phyloP scores from a whole-genome alignment of 2,888 invertebrate genomes.

The Zygaena filipendulae region DNA sequence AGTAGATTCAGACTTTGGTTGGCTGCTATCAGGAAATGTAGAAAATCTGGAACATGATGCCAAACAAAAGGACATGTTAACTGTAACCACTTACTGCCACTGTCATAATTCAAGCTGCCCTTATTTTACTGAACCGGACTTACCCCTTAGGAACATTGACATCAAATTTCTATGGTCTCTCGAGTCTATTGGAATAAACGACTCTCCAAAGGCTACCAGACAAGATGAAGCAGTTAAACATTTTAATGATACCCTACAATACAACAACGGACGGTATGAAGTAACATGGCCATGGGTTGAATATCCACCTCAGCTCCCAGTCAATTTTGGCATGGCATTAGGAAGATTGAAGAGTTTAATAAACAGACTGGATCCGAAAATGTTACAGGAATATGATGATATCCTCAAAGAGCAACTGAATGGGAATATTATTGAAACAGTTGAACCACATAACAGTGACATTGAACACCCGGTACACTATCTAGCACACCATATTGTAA shows the following conservation, averaged over 20 bases:
- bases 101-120: slow-evolving; percentile 6
- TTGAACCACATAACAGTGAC: not conserved
- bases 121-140: slow-evolving; percentile 10
- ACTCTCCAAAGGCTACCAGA: slow-evolving; percentile 8
- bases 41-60: not conserved
- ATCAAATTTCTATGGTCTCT: slow-evolving; percentile 9
- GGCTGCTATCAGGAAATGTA: not conserved
- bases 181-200: slow-evolving; percentile 9
- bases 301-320: slow-evolving; percentile 6
- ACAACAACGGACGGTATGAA: slow-evolving; percentile 1
- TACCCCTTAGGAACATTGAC: slow-evolving; percentile 7
- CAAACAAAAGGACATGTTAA: not conserved
- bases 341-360: slow-evolving; percentile 5
- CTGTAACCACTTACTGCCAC: not conserved
- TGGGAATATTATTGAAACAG: slow-evolving; percentile 6
- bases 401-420: slow-evolving; percentile 8
- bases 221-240: too few relatives aligned
- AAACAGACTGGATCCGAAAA: too few relatives aligned
- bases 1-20: not conserved
- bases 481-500: slow-evolving; percentile 10
- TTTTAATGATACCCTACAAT: not conserved
- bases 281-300: slow-evolving; percentile 9
- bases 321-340: slow-evolving; percentile 4
- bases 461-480: slow-evolving; percentile 5
- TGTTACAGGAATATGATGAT: slow-evolving; percentile 7